A percentile compares a stretch with the other conserved stretches of the same genome.
phyloP scores from a whole-genome alignment of 2,797 vertebrate genomes.

The Syngnathus rostellatus region DNA sequence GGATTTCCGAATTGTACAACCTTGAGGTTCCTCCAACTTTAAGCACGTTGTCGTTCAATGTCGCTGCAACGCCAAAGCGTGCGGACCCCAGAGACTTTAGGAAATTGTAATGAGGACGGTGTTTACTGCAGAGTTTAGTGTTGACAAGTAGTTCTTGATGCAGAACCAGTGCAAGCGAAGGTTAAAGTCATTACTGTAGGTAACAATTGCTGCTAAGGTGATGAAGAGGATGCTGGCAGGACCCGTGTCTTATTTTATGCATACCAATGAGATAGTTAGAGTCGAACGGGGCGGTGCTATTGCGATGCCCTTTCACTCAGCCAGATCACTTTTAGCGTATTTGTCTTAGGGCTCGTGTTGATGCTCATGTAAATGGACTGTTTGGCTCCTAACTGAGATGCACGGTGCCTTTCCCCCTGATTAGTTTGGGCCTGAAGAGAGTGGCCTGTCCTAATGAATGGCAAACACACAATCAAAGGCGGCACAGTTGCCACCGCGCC shows the following conservation, averaged over 20 bases:
- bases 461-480: constrained; percentile 28
- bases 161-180: constrained; percentile 44
- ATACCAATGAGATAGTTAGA: constrained; percentile 51
- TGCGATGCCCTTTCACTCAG: constrained; percentile 45
- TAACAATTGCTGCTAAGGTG: constrained; percentile 59
- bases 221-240: constrained; percentile 49
- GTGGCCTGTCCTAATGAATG: constrained; percentile 43
- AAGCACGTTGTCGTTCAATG: neutral
- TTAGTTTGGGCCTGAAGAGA: constrained; percentile 40
- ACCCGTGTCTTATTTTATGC: constrained; percentile 51
- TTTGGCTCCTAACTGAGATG: constrained; percentile 53
- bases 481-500: constrained; percentile 1
- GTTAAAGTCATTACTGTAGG: constrained; percentile 60
- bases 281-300: constrained; percentile 16
- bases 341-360: constrained; percentile 48
- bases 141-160: constrained; percentile 24
- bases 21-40: neutral
- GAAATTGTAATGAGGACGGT: constrained; percentile 1
- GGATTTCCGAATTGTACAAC: neutral
- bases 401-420: constrained; percentile 34
- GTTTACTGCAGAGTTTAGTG: constrained; percentile 2
- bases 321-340: constrained; percentile 53
- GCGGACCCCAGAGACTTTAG: neutral
- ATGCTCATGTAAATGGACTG: constrained; percentile 47
- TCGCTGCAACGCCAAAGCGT: neutral